Evolutionary conservation across 2,113 vertebrate genomes (phyloP).

Genomic region (Anoura caudifer): DNA sequence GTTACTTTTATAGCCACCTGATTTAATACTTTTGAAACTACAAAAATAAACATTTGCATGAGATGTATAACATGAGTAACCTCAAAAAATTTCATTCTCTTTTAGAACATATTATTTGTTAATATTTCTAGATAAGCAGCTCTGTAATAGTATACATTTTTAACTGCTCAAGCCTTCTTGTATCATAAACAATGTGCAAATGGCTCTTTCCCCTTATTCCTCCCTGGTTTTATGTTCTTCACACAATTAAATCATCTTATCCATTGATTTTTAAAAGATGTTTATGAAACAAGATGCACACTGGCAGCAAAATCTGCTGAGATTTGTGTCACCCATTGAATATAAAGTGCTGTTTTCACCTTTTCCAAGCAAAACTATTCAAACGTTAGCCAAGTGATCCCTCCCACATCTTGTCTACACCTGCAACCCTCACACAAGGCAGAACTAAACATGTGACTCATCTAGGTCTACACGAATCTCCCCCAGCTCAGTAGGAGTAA

Average conservation of each 20-base stretch:
- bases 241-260: slow-evolving; percentile 64
- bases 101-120: slow-evolving; percentile 36
- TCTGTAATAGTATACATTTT: neutral
- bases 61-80: slow-evolving; percentile 60
- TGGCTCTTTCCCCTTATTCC: slow-evolving; percentile 57
- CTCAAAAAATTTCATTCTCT: slow-evolving; percentile 56
- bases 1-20: neutral
- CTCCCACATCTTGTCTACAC: neutral
- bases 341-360: slow-evolving; percentile 79
- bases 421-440: neutral
- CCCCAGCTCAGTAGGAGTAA: slow-evolving; percentile 84
- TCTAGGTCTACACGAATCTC: slow-evolving; percentile 85
- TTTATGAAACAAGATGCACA: slow-evolving; percentile 39
- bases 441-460: slow-evolving; percentile 91
- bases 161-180: slow-evolving; percentile 48
- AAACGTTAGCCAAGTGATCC: neutral
- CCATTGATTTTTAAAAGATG: slow-evolving; percentile 46
- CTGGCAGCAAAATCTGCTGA: slow-evolving; percentile 29
- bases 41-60: slow-evolving; percentile 81
- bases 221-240: slow-evolving; percentile 49
- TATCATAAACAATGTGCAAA: slow-evolving; percentile 48
- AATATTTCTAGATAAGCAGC: slow-evolving; percentile 28
- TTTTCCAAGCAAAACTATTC: slow-evolving; percentile 29
- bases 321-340: slow-evolving; percentile 45
- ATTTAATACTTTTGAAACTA: slow-evolving; percentile 71